Evolutionary conservation across 1,140 invertebrate genomes (phyloP).

Genomic region (Dendroctonus valens): DNA sequence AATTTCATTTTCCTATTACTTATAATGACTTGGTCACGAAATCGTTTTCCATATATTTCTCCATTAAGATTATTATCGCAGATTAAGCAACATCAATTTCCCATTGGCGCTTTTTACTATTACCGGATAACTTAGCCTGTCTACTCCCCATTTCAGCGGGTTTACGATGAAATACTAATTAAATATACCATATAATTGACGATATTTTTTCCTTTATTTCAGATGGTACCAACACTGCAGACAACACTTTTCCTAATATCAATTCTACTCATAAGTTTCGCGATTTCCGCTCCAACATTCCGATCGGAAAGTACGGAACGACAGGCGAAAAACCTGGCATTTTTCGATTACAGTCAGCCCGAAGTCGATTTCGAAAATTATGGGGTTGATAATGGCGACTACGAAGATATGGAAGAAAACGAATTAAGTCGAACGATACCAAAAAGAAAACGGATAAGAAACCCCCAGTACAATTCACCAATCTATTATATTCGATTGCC

Average conservation of each 20-base stretch:
- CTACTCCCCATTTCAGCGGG: too few relatives aligned
- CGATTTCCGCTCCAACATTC: conserved; percentile 14
- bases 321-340: conserved; percentile 28
- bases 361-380: conserved; percentile 32
- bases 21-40: too few relatives aligned
- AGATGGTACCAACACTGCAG: conserved; percentile 7
- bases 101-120: too few relatives aligned
- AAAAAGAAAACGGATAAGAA: conserved; percentile 33
- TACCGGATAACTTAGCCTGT: too few relatives aligned
- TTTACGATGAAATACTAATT: too few relatives aligned
- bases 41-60: too few relatives aligned
- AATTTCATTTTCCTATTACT: too few relatives aligned
- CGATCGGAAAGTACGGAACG: conserved; percentile 8
- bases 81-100: too few relatives aligned
- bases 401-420: conserved; percentile 33
- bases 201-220: conserved; percentile 11
- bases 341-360: conserved; percentile 33
- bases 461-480: conserved; percentile 64
- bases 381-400: conserved; percentile 33
- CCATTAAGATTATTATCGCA: too few relatives aligned
- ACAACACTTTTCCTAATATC: not conserved
- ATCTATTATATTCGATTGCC: conserved; percentile 82
- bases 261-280: not conserved
- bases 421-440: conserved; percentile 37
- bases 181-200: not conserved